Evolutionary conservation across 2,113 vertebrate genomes (phyloP).

Genomic region (Promerops cafer): DNA sequence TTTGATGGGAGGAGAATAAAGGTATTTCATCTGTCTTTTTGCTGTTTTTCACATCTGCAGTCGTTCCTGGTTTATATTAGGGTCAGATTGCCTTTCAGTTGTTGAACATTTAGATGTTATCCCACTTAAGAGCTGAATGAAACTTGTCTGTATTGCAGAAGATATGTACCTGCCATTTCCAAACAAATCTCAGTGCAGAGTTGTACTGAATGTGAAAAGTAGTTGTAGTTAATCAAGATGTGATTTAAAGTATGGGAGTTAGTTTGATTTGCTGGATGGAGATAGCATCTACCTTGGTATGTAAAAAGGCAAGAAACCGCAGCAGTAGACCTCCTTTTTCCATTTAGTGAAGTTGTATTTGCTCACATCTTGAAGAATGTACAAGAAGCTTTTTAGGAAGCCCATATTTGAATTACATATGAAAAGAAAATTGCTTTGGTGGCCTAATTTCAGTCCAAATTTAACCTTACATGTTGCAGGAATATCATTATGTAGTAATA

Average conservation of each 20-base stretch:
- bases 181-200: neutral
- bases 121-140: neutral
- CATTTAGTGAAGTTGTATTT: neutral
- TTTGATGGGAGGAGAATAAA: neutral
- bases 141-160: neutral
- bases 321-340: neutral
- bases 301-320: neutral
- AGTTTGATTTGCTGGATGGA: neutral
- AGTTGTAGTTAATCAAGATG: neutral
- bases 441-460: neutral
- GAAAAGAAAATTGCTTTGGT: neutral
- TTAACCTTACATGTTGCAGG: neutral
- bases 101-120: neutral
- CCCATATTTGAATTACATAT: neutral
- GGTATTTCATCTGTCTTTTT: neutral
- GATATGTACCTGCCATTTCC: neutral
- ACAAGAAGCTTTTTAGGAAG: neutral
- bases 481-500: neutral
- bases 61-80: neutral
- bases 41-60: neutral
- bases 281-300: neutral
- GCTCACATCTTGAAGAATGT: neutral
- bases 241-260: neutral
- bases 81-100: neutral
- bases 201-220: neutral